Evolutionary conservation across 2,888 invertebrate species (phyloP).

Genomic region (Heliconius sara): DNA sequence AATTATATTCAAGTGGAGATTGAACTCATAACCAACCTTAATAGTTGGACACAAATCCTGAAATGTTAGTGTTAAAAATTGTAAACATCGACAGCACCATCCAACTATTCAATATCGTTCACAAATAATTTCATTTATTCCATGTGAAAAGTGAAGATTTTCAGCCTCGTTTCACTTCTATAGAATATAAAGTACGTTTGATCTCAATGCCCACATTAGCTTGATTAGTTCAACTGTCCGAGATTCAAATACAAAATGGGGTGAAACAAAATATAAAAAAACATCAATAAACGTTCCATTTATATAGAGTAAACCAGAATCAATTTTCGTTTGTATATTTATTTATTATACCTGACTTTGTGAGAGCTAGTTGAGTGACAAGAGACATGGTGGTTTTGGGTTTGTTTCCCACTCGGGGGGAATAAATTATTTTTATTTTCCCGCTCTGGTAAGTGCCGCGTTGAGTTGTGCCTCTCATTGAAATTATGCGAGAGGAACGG

Average conservation of each 20-base stretch:
- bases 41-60: no score
- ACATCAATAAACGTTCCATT: constrained; percentile 2
- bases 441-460: not conserved
- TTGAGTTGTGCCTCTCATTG: not conserved
- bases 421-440: not conserved
- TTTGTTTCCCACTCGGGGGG: not conserved
- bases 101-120: no score
- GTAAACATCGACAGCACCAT: no score
- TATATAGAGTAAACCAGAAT: not conserved
- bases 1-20: no score
- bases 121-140: no score
- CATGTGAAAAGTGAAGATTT: not conserved
- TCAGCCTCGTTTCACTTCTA: not conserved
- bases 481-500: no score
- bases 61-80: no score
- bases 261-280: not conserved
- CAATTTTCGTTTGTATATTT: constrained; percentile 1
- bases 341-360: not conserved
- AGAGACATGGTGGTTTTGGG: not conserved
- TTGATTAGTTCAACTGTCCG: constrained; percentile 6
- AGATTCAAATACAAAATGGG: not conserved
- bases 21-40: no score
- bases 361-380: not conserved
- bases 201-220: constrained; percentile 1
- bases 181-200: not conserved